These are phyloP conservation scores for Oligia fasciuncula DNA, from an alignment of 2,888 invertebrate genomes.

Conservation along the genomic window DNA sequence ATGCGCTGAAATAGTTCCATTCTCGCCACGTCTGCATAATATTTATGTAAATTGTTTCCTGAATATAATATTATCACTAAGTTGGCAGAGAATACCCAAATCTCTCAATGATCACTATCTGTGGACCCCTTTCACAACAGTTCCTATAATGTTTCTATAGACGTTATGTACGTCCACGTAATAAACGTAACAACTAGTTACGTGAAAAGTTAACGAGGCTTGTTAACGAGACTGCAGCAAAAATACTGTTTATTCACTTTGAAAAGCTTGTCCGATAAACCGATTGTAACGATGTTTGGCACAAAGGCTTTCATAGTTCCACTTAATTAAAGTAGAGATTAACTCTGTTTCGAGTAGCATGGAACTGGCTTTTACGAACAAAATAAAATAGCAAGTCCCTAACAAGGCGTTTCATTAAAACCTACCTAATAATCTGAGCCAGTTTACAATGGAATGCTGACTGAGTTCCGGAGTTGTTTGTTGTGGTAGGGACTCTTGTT, in stretches of 20 bases:
- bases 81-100: not conserved
- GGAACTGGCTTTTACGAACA: slow-evolving; percentile 33
- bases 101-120: not conserved
- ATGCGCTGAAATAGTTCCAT: slow-evolving; percentile 1
- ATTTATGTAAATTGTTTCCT: slow-evolving; percentile 3
- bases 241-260: slow-evolving; percentile 69
- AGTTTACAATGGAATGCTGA: slow-evolving; percentile 15
- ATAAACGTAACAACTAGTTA: slow-evolving; percentile 33
- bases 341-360: slow-evolving; percentile 40
- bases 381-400: slow-evolving; percentile 9
- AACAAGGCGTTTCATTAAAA: slow-evolving; percentile 47
- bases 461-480: not conserved
- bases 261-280: slow-evolving; percentile 74
- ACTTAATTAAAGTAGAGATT: slow-evolving; percentile 66
- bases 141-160: not conserved
- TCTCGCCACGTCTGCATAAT: not conserved
- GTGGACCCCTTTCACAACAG: not conserved
- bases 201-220: slow-evolving; percentile 50
- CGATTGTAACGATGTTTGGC: slow-evolving; percentile 72
- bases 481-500: not conserved
- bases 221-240: slow-evolving; percentile 64
- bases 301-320: slow-evolving; percentile 67
- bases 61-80: not conserved
- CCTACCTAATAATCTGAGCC: slow-evolving; percentile 30
- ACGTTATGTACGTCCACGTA: not conserved